phyloP scores from a whole-genome alignment of 2,113 vertebrate genomes.

The Chascanopsetta lugubris region DNA sequence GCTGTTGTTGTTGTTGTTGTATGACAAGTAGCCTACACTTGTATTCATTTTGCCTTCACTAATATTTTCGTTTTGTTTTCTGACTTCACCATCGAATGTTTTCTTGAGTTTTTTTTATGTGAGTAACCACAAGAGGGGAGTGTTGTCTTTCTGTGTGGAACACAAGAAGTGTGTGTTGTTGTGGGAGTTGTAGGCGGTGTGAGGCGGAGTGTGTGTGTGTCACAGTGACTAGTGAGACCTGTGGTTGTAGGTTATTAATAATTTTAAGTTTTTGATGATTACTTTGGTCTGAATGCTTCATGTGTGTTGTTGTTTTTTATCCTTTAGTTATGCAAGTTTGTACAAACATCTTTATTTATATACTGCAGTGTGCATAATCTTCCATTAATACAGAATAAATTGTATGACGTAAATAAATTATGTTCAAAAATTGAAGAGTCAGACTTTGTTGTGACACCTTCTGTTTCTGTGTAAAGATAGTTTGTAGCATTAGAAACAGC shows the following conservation, averaged over 20 bases:
- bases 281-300: constrained; percentile 61
- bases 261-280: constrained; percentile 24
- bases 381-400: constrained; percentile 88
- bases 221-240: constrained; percentile 33
- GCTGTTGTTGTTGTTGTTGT: constrained; percentile 23
- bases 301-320: constrained; percentile 41
- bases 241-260: constrained; percentile 48
- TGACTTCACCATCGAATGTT: constrained; percentile 64
- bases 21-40: constrained; percentile 52
- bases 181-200: constrained; percentile 14
- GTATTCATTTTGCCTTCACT: constrained; percentile 55
- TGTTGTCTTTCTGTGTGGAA: constrained; percentile 25
- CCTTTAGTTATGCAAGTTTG: constrained; percentile 89
- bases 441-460: background rate
- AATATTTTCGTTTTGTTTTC: constrained; percentile 57
- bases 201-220: constrained; percentile 39
- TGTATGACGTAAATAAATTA: constrained; percentile 98
- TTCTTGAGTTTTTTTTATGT: constrained; percentile 57
- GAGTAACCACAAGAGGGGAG: constrained; percentile 43
- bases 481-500: background rate
- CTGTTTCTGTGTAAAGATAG: background rate
- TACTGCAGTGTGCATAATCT: constrained; percentile 89
- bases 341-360: constrained; percentile 97
- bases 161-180: constrained; percentile 26
- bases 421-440: constrained; percentile 86